phyloP scores from a whole-genome alignment of 1,140 invertebrate genomes.

The Panonychus citri region DNA sequence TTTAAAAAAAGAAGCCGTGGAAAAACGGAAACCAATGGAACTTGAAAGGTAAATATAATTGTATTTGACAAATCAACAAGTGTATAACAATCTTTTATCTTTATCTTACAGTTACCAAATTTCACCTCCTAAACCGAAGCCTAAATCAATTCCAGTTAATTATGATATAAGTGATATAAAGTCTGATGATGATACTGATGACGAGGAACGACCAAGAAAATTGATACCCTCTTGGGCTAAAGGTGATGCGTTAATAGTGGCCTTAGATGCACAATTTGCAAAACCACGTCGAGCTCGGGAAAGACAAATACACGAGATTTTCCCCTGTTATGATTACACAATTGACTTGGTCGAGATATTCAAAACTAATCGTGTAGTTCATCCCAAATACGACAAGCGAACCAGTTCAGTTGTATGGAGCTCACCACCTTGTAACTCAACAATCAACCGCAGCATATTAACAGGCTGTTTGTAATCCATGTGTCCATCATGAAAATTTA shows the following conservation, averaged over 20 bases:
- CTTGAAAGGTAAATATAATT: too few species aligned
- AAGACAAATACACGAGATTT: neutral
- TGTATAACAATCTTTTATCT: too few species aligned
- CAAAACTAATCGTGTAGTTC: neutral
- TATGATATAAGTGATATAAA: neutral
- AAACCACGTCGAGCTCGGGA: neutral
- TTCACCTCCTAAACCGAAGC: neutral
- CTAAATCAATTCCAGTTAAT: neutral
- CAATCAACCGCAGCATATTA: neutral
- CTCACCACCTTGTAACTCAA: neutral
- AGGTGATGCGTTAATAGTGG: neutral
- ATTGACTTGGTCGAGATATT: neutral
- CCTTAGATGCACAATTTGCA: neutral
- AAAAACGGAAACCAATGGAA: neutral
- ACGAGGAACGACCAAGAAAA: neutral
- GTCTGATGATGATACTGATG: slow-evolving; percentile 1
- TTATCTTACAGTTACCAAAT: neutral
- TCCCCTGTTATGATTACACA: neutral
- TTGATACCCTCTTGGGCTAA: neutral
- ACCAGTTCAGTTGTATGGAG: neutral
- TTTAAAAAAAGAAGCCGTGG: neutral
- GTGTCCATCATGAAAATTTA: too few species aligned
- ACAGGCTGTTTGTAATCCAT: too few species aligned
- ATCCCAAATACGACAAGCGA: neutral
- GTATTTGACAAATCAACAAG: too few species aligned